Evolutionary conservation across 2,797 vertebrate genomes (phyloP), one percentile per base, ranked within the genome.

Genomic region (Artibeus lituratus): DNA sequence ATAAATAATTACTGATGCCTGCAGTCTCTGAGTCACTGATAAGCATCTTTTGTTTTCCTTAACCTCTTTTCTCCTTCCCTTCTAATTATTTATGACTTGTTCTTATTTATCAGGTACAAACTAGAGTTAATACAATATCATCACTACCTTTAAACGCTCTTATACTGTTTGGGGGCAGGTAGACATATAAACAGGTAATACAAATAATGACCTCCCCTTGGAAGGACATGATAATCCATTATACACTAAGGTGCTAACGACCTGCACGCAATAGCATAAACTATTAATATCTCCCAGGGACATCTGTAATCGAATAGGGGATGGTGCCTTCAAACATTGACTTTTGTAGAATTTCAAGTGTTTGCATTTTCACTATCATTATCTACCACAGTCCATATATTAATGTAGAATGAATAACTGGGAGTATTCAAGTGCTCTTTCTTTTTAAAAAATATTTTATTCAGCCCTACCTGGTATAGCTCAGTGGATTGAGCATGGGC

Each of bases 81-180:
- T 81, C 76, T 87, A 77, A 77, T 91, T 90, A 82, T 78, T 92
- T 94, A 83, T 90, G 59, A 70, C 19, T 83, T 55, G 26, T 70
- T 93, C 49, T 32, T 87, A 85, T 67, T 83, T 73, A 91, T 86
- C 49, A 85, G 65, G 37, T 86, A 10, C 5, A 70, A 76, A 44
- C 53, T 92, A 49, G 14, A 22, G 70, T 85, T 82, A 93, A 94
- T 74, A 65, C 95, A 95, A 91, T 35, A 65, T 19, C 21, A 14
- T 65, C 35, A 32, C 26, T 94, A 2, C 12, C 39, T 29, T 92
- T 53, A 85, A 81, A 47, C 88, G 26, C 3, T 78, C 69, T 72
- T 69, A 76, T n/a, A 44, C 44, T 82, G 10, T n/a, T 67, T 80
- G 7, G 15, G 18, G 35, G 15, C 42, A 83, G n/a, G 42, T 32